Evolutionary conservation across 2,113 vertebrate species (phyloP).

Genomic region (Oxygymnocypris stewartii): DNA sequence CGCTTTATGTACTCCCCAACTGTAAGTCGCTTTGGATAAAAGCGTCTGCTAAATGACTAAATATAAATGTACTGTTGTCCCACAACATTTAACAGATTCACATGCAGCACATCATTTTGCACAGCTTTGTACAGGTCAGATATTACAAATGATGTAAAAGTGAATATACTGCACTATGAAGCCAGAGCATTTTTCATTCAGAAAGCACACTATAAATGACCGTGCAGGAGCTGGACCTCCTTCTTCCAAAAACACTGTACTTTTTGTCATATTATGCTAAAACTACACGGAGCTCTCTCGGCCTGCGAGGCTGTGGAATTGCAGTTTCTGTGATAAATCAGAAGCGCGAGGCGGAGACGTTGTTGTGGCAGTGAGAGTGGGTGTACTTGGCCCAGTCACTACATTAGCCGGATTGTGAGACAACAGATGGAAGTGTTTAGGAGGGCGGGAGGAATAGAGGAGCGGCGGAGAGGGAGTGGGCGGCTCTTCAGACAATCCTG

Average conservation of each 20-base stretch:
- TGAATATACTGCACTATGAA: background rate
- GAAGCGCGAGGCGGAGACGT: constrained; percentile 5
- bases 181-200: background rate
- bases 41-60: too few relatives aligned
- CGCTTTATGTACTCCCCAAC: too few relatives aligned
- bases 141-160: background rate
- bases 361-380: constrained; percentile 13
- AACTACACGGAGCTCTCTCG: constrained; percentile 4
- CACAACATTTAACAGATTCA: background rate
- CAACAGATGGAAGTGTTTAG: constrained; percentile 54
- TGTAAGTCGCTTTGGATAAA: too few relatives aligned
- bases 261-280: background rate
- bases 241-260: constrained; percentile 40
- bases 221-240: background rate
- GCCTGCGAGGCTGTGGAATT: constrained; percentile 45
- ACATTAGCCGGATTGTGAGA: constrained; percentile 49
- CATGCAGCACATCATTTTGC: background rate
- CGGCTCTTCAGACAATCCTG: constrained; percentile 56
- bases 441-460: constrained; percentile 18
- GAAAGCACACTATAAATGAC: background rate
- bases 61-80: too few relatives aligned
- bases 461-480: constrained; percentile 14
- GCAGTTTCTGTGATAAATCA: constrained; percentile 56
- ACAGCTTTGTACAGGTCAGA: background rate
- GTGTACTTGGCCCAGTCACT: constrained; percentile 44